Evolutionary conservation across 2,113 vertebrate species (phyloP), one percentile per base, ranked within the genome.

Genomic region (Takifugu bimaculatus): DNA sequence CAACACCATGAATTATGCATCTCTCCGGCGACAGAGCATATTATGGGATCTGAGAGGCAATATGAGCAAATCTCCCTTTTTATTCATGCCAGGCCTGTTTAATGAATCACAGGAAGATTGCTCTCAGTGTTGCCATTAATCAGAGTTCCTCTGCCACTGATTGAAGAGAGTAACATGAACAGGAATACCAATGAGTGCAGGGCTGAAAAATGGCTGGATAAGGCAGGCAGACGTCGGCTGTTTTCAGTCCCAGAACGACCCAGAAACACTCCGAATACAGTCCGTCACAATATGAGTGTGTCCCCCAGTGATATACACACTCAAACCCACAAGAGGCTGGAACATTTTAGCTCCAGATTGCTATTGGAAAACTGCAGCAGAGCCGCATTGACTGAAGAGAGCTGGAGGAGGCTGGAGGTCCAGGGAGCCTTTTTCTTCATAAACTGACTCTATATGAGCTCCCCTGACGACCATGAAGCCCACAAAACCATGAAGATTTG

Each of bases 1-100:
- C 84, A 88, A 85, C 79, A 68, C 57, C 57, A 86, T 89, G 72
- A 90, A 90, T 90, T 82, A 88, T 79, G 79, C 78, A 88, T 87
- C 70, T 55, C 74, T 68, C 73, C 72, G 57, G 78, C 60, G 68
- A 81, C 70, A 64, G 75, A 80, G 85, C 70, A 87, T 80, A 85
- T 88, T 87, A 88, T 82, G 59, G 80, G 68, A 85, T 88, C 75
- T 83, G 79, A 87, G 80, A 77, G 74, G 82, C 84, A 83, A 85
- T 88, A 87, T 75, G 75, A 86, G 82, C 75, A 77, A 83, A 85
- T 83, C 73, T 82, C 68, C 76, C 82, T 88, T 88, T 87, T 89
- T 86, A 85, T 89, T 86, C 85, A 88, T 79, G 76, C 79, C 83
- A 72, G 83, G 66, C 75, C 72, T 78, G 73, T 85, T 85, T 86